These are phyloP conservation scores for Spongia lamella DNA, from an alignment of 37 sponge, comb jelly and placozoan species.

Conservation along the genomic window DNA sequence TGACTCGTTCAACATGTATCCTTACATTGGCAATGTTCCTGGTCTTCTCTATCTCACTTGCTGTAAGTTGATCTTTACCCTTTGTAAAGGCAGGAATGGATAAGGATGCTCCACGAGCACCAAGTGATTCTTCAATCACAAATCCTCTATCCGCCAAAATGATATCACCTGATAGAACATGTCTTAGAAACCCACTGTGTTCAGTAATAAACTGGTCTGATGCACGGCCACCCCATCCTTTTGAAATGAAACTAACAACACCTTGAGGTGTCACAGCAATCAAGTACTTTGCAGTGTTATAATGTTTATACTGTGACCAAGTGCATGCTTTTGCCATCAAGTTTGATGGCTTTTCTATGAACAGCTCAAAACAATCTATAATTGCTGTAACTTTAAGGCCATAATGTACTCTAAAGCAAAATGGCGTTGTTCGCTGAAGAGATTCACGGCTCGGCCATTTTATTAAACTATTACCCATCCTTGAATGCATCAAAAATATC, in stretches of 20 bases:
- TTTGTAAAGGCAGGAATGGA: no score
- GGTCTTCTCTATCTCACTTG: slow-evolving; percentile 42
- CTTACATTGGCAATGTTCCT: slow-evolving; percentile 38
- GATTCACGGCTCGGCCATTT: slow-evolving; percentile 36
- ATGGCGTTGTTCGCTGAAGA: slow-evolving; percentile 33
- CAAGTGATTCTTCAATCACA: no score
- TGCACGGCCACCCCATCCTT: slow-evolving; percentile 54
- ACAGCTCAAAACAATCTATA: slow-evolving; percentile 36
- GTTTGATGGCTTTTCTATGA: slow-evolving; percentile 29
- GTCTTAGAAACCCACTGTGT: no score
- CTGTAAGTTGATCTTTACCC: slow-evolving; percentile 25
- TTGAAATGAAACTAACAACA: slow-evolving; percentile 44
- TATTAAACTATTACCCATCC: no score
- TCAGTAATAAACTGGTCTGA: no score
- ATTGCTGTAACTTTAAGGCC: slow-evolving; percentile 16
- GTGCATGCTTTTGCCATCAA: slow-evolving; percentile 30
- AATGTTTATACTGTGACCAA: no score
- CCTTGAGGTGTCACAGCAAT: slow-evolving; percentile 38
- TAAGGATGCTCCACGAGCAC: no score
- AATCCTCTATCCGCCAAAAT: no score
- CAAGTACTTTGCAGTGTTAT: slow-evolving; percentile 41
- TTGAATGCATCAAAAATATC: no score
- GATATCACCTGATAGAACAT: no score
- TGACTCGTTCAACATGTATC: slow-evolving; percentile 56
- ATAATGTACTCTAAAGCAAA: slow-evolving; percentile 24